phyloP scores from a whole-genome alignment of 2,888 invertebrate genomes.

The Piscicola geometra region DNA sequence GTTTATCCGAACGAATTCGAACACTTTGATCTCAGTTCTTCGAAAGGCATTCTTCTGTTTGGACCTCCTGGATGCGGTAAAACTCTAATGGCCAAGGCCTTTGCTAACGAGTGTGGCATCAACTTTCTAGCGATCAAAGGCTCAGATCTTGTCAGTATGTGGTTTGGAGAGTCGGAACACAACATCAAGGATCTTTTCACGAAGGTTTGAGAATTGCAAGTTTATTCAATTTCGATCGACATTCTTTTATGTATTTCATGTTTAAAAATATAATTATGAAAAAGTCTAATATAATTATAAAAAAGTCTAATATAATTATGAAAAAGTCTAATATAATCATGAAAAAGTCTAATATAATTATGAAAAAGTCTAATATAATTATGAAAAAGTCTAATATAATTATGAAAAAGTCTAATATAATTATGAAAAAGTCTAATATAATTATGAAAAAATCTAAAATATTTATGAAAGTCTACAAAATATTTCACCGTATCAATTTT shows the following conservation, averaged over 20 bases:
- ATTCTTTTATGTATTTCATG: not conserved
- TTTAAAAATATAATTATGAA: not conserved
- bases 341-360: no score
- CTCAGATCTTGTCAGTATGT: conserved; percentile 30
- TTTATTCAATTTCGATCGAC: not conserved
- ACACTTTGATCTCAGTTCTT: conserved; percentile 25
- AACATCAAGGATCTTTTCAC: conserved; percentile 32
- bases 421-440: no score
- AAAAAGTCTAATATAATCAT: no score
- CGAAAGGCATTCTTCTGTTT: conserved; percentile 28
- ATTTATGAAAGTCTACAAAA: no score
- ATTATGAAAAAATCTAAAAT: no score
- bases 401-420: no score
- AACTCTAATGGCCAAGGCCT: conserved; percentile 26
- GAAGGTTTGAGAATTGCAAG: conserved; percentile 10
- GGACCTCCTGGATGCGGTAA: conserved; percentile 32
- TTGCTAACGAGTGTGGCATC: conserved; percentile 28
- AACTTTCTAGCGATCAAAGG: conserved; percentile 25
- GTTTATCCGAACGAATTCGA: conserved; percentile 19
- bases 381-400: no score
- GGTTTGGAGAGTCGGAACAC: conserved; percentile 31
- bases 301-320: no score
- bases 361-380: no score
- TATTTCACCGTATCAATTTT: no score
- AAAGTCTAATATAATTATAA: no score